Evolutionary conservation across 37 sponge, comb jelly and placozoan species (phyloP).

Genomic region (Crambe crambe): DNA sequence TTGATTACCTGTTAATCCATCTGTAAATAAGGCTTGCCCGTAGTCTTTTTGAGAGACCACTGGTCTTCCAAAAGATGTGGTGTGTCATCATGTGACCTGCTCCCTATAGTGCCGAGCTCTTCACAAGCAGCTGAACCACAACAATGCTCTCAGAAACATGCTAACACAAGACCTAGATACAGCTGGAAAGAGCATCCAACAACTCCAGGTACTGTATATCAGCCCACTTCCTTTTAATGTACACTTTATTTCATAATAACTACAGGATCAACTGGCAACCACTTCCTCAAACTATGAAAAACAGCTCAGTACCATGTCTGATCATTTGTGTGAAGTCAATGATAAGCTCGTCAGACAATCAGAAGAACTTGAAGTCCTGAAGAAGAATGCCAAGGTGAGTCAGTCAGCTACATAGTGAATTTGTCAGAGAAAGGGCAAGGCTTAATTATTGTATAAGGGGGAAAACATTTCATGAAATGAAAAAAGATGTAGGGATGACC

Average conservation of each 20-base stretch:
- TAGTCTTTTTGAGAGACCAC: too few species aligned
- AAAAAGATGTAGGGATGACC: too few species aligned
- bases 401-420: too few species aligned
- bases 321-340: slow-evolving; percentile 93
- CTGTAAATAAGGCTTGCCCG: too few species aligned
- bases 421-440: too few species aligned
- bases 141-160: slow-evolving; percentile 24
- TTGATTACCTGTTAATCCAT: too few species aligned
- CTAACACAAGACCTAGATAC: slow-evolving; percentile 28
- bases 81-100: background rate
- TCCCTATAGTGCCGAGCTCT: slow-evolving; percentile 58
- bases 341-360: slow-evolving; percentile 78
- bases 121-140: slow-evolving; percentile 53
- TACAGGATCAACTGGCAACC: slow-evolving; percentile 83
- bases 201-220: background rate
- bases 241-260: too few species aligned
- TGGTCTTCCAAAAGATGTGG: too few species aligned
- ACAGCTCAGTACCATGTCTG: slow-evolving; percentile 97
- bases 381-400: slow-evolving; percentile 28
- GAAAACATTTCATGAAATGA: too few species aligned
- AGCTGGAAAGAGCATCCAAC: slow-evolving; percentile 6
- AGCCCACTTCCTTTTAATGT: background rate
- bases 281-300: slow-evolving; percentile 82
- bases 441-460: too few species aligned
- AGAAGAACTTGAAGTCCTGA: slow-evolving; percentile 68